Percentiles rank a stretch among this genome's conserved stretches.
phyloP scores from a whole-genome alignment of 2,888 invertebrate genomes.

The Petrolisthes cinctipes region DNA sequence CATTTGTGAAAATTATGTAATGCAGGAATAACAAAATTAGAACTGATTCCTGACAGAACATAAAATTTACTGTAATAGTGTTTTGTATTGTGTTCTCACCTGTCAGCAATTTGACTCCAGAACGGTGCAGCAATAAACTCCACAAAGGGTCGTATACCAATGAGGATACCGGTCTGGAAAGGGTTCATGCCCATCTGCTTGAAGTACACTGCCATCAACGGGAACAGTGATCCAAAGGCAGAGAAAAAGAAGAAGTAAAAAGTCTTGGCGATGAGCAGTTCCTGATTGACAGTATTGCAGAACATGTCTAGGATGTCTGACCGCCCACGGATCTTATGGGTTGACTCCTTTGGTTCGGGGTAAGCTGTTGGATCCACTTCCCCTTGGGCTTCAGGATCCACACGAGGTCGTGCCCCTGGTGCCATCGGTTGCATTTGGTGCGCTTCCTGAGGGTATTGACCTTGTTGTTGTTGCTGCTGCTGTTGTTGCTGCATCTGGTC shows the following conservation, averaged over 20 bases:
- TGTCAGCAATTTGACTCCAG: slow-evolving; percentile 96
- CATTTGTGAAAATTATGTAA: background rate
- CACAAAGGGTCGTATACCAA: slow-evolving; percentile 95
- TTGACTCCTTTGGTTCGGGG: slow-evolving; percentile 84
- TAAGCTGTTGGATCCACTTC: slow-evolving; percentile 86
- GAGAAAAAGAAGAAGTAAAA: slow-evolving; percentile 99
- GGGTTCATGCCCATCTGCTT: slow-evolving; percentile 99
- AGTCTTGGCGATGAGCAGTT: slow-evolving; percentile 92
- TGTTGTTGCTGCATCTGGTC: slow-evolving; percentile 44
- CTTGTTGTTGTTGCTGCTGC: slow-evolving; percentile 43
- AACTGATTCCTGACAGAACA: background rate
- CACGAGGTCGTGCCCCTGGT: slow-evolving; percentile 76
- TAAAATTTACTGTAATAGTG: background rate
- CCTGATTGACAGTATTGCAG: slow-evolving; percentile 87
- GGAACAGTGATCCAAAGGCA: slow-evolving; percentile 97
- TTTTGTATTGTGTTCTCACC: slow-evolving; percentile 70
- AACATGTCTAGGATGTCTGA: slow-evolving; percentile 86
- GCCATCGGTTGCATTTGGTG: background rate
- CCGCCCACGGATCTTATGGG: slow-evolving; percentile 89
- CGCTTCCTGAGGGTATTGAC: slow-evolving; percentile 13
- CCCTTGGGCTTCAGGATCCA: slow-evolving; percentile 85
- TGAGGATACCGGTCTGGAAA: slow-evolving; percentile 91
- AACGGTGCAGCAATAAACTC: slow-evolving; percentile 98
- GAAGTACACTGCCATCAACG: slow-evolving; percentile 98
- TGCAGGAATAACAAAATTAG: background rate